phyloP scores from a whole-genome alignment of 1,140 invertebrate genomes.

The Cotesia typhae region DNA sequence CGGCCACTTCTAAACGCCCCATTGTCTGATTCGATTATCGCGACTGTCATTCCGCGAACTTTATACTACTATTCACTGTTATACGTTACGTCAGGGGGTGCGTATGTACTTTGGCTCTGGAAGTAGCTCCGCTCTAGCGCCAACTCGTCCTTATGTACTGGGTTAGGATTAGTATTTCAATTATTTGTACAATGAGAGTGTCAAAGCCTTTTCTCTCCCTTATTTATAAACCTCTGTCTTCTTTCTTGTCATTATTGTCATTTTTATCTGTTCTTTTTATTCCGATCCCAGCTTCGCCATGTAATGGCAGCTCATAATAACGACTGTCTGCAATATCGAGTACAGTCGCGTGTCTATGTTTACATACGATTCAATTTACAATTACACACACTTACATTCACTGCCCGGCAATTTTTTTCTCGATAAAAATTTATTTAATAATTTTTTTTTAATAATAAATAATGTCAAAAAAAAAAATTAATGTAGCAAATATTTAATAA shows the following conservation, averaged over 20 bases:
- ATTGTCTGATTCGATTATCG: conserved; percentile 57
- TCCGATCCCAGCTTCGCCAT: background rate
- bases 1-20: conserved; percentile 35
- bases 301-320: background rate
- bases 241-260: no score
- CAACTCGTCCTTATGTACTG: background rate
- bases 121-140: background rate
- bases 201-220: conserved; percentile 6
- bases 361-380: conserved; percentile 45
- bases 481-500: no score
- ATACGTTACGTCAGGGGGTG: background rate
- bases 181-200: conserved; percentile 60
- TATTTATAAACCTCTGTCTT: no score
- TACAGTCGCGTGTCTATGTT: conserved; percentile 60
- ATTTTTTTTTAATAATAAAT: no score
- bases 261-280: no score
- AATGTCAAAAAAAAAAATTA: no score
- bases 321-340: conserved; percentile 53
- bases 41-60: conserved; percentile 52
- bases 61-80: no score
- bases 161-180: conserved; percentile 64
- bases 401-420: background rate
- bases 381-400: conserved; percentile 4
- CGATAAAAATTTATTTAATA: no score
- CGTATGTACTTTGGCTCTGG: conserved; percentile 10